Base-by-base conservation (phyloP, 1,140 invertebrate species). In the Brachionus calyciflorus region DNA sequence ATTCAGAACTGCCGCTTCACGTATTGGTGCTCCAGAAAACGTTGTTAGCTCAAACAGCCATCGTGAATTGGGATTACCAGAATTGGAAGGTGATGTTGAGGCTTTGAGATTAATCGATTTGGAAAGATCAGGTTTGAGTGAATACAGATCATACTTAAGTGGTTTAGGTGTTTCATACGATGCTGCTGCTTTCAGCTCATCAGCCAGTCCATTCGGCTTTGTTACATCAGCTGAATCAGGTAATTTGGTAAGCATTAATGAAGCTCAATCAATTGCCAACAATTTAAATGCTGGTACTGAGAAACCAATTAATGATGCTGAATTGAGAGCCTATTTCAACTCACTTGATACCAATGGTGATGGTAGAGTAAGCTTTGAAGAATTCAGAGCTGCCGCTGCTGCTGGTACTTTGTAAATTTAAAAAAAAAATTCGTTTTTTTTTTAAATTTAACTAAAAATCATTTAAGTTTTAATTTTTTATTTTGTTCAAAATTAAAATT, bases 61-160 rank as follows among this genome's bases (percentile, higher is more conserved):
- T 19, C 33, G 60, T 4, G 40, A 65, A 65, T 46, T 44, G 10
- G 60, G 60, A 2, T 46, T 65, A 14, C 60, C 60, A 44, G 69
- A 73, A 55, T 41, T 73, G 7, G 69, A 73, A 73, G 69, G 69
- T 40, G 69, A 73, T 55, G 28, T 73, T 3, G 30, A 73, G 33
- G 69, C 69, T 19, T 55, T 73, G 30, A 73, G 33, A 55, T 55
- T 73, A 19, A 30, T 73, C 26, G 69, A 73, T 21, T 55, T 73
- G 12, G 69, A 73, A 9, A 33, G 69, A 73, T 37, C 46, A 26
- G 69, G 69, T 30, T n/a, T 73, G 46, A 24, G 19, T 28, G 46
- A 73, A 17, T 73, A 73, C 33, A 49, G 69, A 73, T 65, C 60
- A 44, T 65, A 65, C 21, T 44, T 65, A 21, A 24, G 37, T 12